A percentile compares a stretch with the other conserved stretches of the same genome.
These are phyloP conservation scores for Tetraneura akinire DNA, from an alignment of 1,140 invertebrate species.

Conservation along the genomic window DNA sequence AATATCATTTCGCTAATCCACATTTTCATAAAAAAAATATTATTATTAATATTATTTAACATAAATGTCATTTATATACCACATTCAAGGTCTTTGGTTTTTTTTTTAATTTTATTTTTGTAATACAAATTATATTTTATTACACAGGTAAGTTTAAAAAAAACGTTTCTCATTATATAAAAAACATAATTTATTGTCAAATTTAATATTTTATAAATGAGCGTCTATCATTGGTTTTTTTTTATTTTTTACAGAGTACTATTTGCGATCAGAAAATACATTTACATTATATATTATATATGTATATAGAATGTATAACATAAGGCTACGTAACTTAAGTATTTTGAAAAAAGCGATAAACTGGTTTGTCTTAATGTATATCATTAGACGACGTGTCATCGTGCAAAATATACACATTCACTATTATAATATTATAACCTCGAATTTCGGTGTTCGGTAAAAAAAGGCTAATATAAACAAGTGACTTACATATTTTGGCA, in stretches of 20 bases:
- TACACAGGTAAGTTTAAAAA: neutral
- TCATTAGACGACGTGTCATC: neutral
- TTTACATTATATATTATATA: neutral
- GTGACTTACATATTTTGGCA: neutral
- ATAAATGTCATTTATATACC: neutral
- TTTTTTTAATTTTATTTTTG: neutral
- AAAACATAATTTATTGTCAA: neutral
- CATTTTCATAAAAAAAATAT: too few species aligned
- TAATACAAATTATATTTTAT: neutral
- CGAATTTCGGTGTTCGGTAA: conserved; percentile 4
- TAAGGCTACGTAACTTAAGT: neutral
- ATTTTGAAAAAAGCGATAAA: conserved; percentile 17
- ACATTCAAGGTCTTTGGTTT: neutral
- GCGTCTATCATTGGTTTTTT: too few species aligned
- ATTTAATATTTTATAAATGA: too few species aligned
- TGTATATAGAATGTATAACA: conserved; percentile 14
- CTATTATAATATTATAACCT: conserved; percentile 9
- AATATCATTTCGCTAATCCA: too few species aligned
- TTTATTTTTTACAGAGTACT: too few species aligned
- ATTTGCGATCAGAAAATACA: too few species aligned
- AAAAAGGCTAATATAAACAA: neutral
- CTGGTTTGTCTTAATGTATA: conserved; percentile 16
- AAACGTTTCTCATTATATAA: neutral
- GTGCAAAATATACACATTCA: conserved; percentile 7
- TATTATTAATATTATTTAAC: neutral